These are phyloP conservation scores for Virgularia gustaviana DNA, from an alignment of 92 coral and sea anemone species.

Conservation along the genomic window DNA sequence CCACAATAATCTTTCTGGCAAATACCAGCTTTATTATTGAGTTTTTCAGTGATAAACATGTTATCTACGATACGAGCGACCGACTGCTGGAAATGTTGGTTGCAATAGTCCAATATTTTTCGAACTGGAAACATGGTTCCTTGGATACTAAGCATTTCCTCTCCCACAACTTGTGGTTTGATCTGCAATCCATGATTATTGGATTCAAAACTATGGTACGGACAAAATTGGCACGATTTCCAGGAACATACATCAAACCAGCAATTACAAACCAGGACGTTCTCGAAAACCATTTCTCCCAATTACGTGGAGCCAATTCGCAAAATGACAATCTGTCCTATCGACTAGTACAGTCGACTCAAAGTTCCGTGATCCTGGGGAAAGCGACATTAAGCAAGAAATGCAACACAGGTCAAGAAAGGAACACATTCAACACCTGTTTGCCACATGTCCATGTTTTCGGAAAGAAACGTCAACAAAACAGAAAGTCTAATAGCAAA, in stretches of 20 bases:
- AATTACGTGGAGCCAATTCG: conserved; percentile 1
- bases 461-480: background rate
- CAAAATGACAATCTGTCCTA: conserved; percentile 3
- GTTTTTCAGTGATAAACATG: conserved; percentile 17
- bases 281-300: background rate
- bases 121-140: conserved; percentile 6
- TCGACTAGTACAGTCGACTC: conserved; percentile 3
- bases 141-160: conserved; percentile 28
- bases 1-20: conserved; percentile 12
- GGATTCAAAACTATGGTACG: background rate
- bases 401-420: background rate
- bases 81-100: background rate
- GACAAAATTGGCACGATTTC: conserved; percentile 8
- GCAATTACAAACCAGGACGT: background rate
- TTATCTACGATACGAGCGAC: conserved; percentile 4
- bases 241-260: conserved; percentile 1
- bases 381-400: background rate
- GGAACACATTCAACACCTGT: background rate
- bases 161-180: conserved; percentile 45
- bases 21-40: conserved; percentile 20
- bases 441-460: background rate
- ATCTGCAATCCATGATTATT: too few species aligned
- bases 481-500: too few species aligned
- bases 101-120: background rate
- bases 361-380: conserved; percentile 8